phyloP scores from a whole-genome alignment of 2,113 vertebrate species.

The Dendrocopos noguchii region DNA sequence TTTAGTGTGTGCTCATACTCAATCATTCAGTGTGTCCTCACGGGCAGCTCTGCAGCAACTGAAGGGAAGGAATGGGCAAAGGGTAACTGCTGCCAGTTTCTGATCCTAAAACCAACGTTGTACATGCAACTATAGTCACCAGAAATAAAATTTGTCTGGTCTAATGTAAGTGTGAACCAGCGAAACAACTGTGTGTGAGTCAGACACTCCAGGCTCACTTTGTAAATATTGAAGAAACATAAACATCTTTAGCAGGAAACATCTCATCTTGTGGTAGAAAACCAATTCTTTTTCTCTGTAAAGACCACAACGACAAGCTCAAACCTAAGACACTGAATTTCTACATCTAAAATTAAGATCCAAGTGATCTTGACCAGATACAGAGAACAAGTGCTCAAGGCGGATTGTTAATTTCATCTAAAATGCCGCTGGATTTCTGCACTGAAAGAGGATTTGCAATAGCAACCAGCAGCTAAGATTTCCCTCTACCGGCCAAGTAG shows the following conservation, averaged over 20 bases:
- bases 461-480: not conserved
- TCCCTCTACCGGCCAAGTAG: conserved; percentile 17
- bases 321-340: not conserved
- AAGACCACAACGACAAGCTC: not conserved
- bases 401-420: not conserved
- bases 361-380: not conserved
- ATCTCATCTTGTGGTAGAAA: not conserved
- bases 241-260: not conserved
- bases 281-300: not conserved
- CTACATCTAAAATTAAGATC: not conserved
- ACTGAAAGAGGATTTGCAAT: too few relatives aligned
- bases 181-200: not conserved
- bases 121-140: not conserved
- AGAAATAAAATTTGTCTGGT: not conserved
- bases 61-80: not conserved
- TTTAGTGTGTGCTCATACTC: not conserved
- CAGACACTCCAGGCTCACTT: not conserved
- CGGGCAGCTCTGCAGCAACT: not conserved
- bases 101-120: not conserved
- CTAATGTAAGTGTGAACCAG: not conserved
- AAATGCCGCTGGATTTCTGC: not conserved
- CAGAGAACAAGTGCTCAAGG: not conserved
- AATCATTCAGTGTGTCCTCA: not conserved
- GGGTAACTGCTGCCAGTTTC: not conserved
- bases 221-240: not conserved